phyloP scores from a whole-genome alignment of 1,140 invertebrate species.

The Drosophila grimshawi region DNA sequence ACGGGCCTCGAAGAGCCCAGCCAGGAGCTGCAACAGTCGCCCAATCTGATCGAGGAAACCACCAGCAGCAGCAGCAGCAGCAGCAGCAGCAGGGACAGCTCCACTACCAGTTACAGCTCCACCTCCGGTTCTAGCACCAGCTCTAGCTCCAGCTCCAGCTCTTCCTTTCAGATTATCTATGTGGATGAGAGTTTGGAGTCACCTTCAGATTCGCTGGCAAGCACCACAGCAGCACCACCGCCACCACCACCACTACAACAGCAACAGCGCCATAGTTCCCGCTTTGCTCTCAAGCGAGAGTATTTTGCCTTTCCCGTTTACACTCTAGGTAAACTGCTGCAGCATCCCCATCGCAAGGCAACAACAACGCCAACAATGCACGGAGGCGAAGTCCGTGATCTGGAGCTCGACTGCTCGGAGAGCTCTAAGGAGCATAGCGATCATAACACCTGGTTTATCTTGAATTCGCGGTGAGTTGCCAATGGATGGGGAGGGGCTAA shows the following conservation, averaged over 20 bases:
- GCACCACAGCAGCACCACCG: constrained; percentile 20
- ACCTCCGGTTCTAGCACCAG: background rate
- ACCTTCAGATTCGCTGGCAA: constrained; percentile 20
- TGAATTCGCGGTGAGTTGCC: constrained; percentile 70
- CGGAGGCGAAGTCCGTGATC: background rate
- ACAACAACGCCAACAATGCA: background rate
- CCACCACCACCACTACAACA: background rate
- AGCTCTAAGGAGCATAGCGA: constrained; percentile 17
- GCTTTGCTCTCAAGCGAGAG: constrained; percentile 59
- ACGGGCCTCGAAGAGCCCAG: background rate
- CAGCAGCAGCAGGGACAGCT: background rate
- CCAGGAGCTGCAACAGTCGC: constrained; percentile 25
- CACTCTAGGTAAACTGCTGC: constrained; percentile 69
- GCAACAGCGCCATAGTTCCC: constrained; percentile 57
- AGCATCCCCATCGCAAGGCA: constrained; percentile 19
- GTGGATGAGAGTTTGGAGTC: constrained; percentile 68
- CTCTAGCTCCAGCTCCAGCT: constrained; percentile 2
- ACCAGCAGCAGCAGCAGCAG: constrained; percentile 8
- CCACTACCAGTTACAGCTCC: background rate
- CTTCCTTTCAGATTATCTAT: constrained; percentile 65
- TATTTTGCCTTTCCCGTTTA: constrained; percentile 77
- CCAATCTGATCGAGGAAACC: constrained; percentile 9
- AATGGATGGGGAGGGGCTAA: too few relatives aligned
- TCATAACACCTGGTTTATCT: constrained; percentile 71
- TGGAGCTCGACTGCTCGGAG: constrained; percentile 8